phyloP scores from a whole-genome alignment of 2,797 vertebrate genomes.

The Falco biarmicus region DNA sequence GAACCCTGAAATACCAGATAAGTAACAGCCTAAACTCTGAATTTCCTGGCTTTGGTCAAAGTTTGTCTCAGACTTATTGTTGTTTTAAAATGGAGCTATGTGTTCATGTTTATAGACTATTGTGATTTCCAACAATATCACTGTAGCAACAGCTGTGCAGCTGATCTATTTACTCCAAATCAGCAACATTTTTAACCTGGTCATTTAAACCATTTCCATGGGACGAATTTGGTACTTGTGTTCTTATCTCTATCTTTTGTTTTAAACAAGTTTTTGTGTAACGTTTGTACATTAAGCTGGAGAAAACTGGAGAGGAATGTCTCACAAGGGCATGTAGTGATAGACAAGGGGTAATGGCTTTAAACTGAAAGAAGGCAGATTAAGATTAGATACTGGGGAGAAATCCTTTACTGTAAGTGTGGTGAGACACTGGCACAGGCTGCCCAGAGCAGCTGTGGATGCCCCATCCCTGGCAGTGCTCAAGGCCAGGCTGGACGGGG shows the following conservation, averaged over 20 bases:
- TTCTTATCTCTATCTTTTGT: not conserved
- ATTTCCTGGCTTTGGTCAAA: not conserved
- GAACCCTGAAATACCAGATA: not conserved
- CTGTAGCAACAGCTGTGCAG: not conserved
- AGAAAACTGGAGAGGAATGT: no score
- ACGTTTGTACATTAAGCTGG: not conserved
- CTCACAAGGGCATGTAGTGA: no score
- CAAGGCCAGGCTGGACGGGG: no score
- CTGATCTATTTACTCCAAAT: not conserved
- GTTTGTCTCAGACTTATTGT: not conserved
- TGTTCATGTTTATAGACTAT: not conserved
- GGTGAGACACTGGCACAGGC: no score
- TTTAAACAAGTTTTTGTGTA: not conserved
- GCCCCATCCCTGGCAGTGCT: no score
- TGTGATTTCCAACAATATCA: not conserved
- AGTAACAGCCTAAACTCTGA: not conserved
- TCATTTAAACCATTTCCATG: not conserved
- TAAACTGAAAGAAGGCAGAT: no score
- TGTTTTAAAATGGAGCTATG: not conserved
- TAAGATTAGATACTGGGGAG: no score
- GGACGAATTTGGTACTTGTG: not conserved
- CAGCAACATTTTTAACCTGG: not conserved
- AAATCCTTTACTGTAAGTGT: no score
- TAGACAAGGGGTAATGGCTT: no score
- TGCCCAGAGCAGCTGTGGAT: no score